These are phyloP conservation scores for Epizoanthus illoricatus DNA, from an alignment of 92 coral and sea anemone species.

Conservation along the genomic window DNA sequence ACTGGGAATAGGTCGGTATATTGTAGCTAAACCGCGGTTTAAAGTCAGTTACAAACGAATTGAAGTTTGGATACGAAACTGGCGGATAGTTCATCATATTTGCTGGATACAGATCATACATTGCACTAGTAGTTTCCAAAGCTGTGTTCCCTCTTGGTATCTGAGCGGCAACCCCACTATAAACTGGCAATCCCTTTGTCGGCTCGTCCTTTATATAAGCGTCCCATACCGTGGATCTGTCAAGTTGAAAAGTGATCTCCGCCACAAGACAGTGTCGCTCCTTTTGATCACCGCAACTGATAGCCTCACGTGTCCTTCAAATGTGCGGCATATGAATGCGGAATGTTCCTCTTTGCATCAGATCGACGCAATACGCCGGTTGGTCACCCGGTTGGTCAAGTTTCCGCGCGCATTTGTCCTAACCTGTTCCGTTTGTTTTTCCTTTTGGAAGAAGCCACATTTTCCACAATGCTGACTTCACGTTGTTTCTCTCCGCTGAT, in stretches of 20 bases:
- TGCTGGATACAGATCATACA: constrained; percentile 83
- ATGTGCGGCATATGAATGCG: constrained; percentile 24
- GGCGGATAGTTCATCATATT: constrained; percentile 48
- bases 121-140: constrained; percentile 3
- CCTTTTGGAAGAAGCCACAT: constrained; percentile 21
- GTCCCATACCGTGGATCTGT: constrained; percentile 57
- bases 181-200: constrained; percentile 42
- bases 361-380: background rate
- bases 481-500: background rate
- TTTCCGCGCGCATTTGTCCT: background rate
- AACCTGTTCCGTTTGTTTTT: constrained; percentile 24
- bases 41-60: constrained; percentile 28
- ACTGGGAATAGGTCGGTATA: constrained; percentile 28
- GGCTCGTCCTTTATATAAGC: constrained; percentile 59
- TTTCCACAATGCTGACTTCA: constrained; percentile 28
- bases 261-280: constrained; percentile 49
- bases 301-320: constrained; percentile 51
- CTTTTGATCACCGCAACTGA: constrained; percentile 61
- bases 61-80: constrained; percentile 47
- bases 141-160: background rate
- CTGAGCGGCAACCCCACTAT: background rate
- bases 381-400: constrained; percentile 33
- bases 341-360: constrained; percentile 7
- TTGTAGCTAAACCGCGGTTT: constrained; percentile 27
- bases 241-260: constrained; percentile 47